These are phyloP conservation scores for Tetrax tetrax DNA, from an alignment of 2,113 vertebrate genomes.

Conservation along the genomic window DNA sequence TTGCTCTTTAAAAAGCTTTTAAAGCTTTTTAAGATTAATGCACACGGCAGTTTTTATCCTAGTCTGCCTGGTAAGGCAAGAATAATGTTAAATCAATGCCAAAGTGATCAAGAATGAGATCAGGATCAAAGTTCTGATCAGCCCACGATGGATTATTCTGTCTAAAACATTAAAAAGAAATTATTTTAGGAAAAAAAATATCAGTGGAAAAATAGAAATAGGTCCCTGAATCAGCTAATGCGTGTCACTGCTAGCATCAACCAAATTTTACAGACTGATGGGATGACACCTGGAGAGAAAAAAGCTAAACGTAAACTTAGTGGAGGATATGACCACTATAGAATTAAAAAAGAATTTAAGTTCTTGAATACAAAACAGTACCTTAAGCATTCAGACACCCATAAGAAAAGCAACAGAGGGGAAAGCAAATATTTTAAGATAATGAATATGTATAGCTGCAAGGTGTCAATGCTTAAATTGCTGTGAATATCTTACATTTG, in stretches of 20 bases:
- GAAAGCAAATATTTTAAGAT: neutral
- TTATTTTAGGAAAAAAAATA: conserved; percentile 1
- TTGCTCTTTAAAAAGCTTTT: conserved; percentile 79
- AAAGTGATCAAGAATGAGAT: conserved; percentile 64
- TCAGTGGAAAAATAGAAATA: conserved; percentile 17
- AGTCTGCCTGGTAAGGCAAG: conserved; percentile 43
- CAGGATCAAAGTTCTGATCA: conserved; percentile 68
- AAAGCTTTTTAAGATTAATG: conserved; percentile 71
- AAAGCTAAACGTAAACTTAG: conserved; percentile 24
- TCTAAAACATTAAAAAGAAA: conserved; percentile 62
- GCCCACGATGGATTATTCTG: neutral
- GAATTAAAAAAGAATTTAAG: conserved; percentile 66
- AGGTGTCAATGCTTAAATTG: neutral
- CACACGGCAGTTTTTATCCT: conserved; percentile 59
- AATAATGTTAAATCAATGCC: conserved; percentile 72
- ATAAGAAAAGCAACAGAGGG: neutral
- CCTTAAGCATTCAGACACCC: neutral
- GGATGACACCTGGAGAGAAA: conserved; percentile 49
- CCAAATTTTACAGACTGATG: conserved; percentile 26
- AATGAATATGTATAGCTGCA: neutral
- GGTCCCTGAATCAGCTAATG: conserved; percentile 8
- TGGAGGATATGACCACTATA: neutral
- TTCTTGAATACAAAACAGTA: conserved; percentile 1
- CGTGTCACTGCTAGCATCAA: conserved; percentile 39
- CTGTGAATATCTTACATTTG: neutral